Evolutionary conservation across 2,113 vertebrate genomes (phyloP).

Genomic region (Mormyrus lacerda): DNA sequence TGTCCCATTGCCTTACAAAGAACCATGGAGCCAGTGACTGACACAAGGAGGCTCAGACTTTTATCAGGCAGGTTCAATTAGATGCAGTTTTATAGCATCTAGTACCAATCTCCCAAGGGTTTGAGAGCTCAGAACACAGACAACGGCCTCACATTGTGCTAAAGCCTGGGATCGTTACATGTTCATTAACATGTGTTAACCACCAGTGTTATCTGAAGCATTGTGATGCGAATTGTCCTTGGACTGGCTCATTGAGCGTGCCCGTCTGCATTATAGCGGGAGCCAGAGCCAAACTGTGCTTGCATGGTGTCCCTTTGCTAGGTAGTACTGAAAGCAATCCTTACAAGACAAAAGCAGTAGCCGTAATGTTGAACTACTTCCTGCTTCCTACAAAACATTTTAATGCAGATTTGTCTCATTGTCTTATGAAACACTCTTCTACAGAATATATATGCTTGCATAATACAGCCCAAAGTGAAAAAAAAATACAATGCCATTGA

Average conservation of each 20-base stretch:
- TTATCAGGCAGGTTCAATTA: constrained; percentile 26
- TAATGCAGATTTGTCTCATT: not conserved
- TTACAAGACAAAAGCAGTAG: not conserved
- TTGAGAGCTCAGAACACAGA: constrained; percentile 17
- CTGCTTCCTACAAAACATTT: not conserved
- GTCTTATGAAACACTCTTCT: not conserved
- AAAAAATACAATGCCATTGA: not conserved
- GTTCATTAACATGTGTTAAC: constrained; percentile 68
- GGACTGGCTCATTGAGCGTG: constrained; percentile 48
- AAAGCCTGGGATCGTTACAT: constrained; percentile 41
- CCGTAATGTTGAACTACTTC: not conserved
- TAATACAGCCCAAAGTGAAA: not conserved
- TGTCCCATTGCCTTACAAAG: not conserved
- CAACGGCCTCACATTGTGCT: constrained; percentile 34
- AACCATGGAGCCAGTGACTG: not conserved
- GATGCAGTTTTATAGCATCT: constrained; percentile 36
- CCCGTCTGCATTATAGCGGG: constrained; percentile 43
- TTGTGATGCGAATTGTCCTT: constrained; percentile 62
- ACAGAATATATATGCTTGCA: not conserved
- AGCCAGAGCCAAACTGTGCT: constrained; percentile 17
- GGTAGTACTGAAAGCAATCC: not conserved
- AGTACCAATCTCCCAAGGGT: constrained; percentile 26
- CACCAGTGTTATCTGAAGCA: constrained; percentile 42
- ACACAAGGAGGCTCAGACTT: constrained; percentile 1
- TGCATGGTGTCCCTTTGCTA: not conserved